These are phyloP conservation scores for Notocelia uddmanniana DNA, from an alignment of 2,888 invertebrate genomes.

Conservation along the genomic window DNA sequence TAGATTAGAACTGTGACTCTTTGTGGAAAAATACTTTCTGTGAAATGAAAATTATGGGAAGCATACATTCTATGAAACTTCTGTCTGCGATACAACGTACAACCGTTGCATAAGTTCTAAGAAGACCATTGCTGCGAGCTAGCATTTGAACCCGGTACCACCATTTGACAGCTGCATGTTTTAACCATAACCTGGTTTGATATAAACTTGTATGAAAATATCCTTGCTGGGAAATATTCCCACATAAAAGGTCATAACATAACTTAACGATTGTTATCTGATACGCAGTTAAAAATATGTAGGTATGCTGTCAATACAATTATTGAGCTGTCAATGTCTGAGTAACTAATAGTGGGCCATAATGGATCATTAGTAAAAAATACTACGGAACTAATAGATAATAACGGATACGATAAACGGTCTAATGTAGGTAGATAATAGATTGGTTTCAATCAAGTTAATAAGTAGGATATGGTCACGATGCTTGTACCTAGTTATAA, in stretches of 20 bases:
- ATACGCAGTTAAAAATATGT: slow-evolving; percentile 30
- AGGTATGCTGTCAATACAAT: slow-evolving; percentile 37
- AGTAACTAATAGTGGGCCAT: slow-evolving; percentile 17
- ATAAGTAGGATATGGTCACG: slow-evolving; percentile 35
- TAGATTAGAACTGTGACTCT: no score
- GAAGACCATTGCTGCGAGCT: background rate
- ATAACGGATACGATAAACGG: slow-evolving; percentile 42
- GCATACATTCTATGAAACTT: no score
- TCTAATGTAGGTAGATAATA: slow-evolving; percentile 42
- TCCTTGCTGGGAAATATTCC: slow-evolving; percentile 16
- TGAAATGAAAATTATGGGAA: no score
- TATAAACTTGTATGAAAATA: no score
- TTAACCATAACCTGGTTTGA: background rate
- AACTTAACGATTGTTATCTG: slow-evolving; percentile 21
- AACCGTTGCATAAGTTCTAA: no score
- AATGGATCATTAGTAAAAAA: slow-evolving; percentile 36
- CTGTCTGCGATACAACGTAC: no score
- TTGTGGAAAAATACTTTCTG: no score
- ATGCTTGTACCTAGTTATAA: no score
- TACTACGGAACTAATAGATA: slow-evolving; percentile 34
- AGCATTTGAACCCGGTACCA: background rate
- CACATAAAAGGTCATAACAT: slow-evolving; percentile 23
- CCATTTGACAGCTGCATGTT: background rate
- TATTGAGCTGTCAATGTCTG: slow-evolving; percentile 38
- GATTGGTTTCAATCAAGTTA: slow-evolving; percentile 34